Evolutionary conservation across 1,140 invertebrate genomes (phyloP).

Genomic region (Drosophila subpulchrella): DNA sequence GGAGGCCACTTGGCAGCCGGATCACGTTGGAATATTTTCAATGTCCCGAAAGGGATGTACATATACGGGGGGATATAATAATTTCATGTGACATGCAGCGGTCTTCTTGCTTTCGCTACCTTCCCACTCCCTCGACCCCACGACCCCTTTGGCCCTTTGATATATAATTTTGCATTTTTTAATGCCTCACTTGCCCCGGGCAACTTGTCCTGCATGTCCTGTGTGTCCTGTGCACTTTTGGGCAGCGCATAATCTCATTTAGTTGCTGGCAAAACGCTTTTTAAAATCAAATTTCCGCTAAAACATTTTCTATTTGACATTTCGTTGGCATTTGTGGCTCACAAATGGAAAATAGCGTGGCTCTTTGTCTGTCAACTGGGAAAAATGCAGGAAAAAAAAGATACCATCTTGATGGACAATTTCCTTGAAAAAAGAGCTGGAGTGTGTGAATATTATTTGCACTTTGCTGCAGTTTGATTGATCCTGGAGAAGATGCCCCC

Average conservation of each 20-base stretch:
- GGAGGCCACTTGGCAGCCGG: constrained; percentile 63
- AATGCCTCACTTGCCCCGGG: constrained; percentile 76
- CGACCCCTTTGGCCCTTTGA: constrained; percentile 59
- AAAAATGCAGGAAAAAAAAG: neutral
- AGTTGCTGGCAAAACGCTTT: constrained; percentile 82
- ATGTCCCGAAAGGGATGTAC: constrained; percentile 59
- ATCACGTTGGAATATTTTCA: constrained; percentile 76
- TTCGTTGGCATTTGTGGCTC: constrained; percentile 61
- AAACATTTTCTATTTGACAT: constrained; percentile 77
- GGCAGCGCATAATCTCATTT: constrained; percentile 83
- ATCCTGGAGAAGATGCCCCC: constrained; percentile 23
- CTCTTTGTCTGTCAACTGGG: constrained; percentile 24
- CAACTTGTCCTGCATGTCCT: constrained; percentile 36
- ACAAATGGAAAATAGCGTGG: constrained; percentile 41
- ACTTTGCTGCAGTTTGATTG: constrained; percentile 64
- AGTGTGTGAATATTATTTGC: constrained; percentile 62
- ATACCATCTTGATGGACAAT: constrained; percentile 30
- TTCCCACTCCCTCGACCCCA: neutral
- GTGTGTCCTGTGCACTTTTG: constrained; percentile 64
- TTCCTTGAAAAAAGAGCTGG: constrained; percentile 4
- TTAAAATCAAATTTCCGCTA: constrained; percentile 83
- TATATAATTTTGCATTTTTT: constrained; percentile 83
- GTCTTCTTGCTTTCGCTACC: neutral
- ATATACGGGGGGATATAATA: constrained; percentile 71
- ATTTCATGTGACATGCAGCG: constrained; percentile 77